Evolutionary conservation across 2,113 vertebrate genomes (phyloP), one percentile per base, ranked within the genome.

Genomic region (Hippoglossus stenolepis): DNA sequence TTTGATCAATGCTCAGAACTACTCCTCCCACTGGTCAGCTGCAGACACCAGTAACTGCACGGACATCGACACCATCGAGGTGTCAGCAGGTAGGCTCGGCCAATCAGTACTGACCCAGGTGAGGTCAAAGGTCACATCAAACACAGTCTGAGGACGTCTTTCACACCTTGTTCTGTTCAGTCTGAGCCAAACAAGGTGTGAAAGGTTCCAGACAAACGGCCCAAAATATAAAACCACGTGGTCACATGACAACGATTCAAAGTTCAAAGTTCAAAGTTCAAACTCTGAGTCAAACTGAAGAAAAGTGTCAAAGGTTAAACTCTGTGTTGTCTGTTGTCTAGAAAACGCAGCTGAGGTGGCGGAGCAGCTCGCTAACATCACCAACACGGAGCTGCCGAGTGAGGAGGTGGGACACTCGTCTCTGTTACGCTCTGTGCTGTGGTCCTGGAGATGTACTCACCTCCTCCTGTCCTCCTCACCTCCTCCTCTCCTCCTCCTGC

Each of bases 341-440:
- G 97, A 94, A 70, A 96, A 96, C 43, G 95, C 96, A 6, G 95
- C 94, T 10, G 95, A 96, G n/a, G 94, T 96, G 2, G 97, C 97
- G 3, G 96, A 91, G 75, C 93, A 96, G 38, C 96, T 99, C 66
- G 92, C 94, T 31, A 95, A 93, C 86, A 93, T 96, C 82, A 96
- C 96, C 64, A 90, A 94, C 17, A 96, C 95, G 82, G 90, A 93
- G 56, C 93, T 99, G 79, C 95, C 94, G 24, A 90, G 87, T 15
- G 95, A 94, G 26, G 96, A 98, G 93, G 92, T 93, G 84, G n/a
- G 85, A 53, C 47, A 2, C 47, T 49, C 13, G 47, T 18, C 47
- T 49, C 47, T 15, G 15, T 49, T 12, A 38, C 35, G 51, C 28
- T 45, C 59, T 18, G 8, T 18, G 20, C 31, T 21, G 9, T 20